A percentile compares a stretch with the other conserved stretches of the same genome.
These are phyloP conservation scores for Myxocyprinus asiaticus DNA, from an alignment of 2,113 vertebrate genomes.

Conservation along the genomic window DNA sequence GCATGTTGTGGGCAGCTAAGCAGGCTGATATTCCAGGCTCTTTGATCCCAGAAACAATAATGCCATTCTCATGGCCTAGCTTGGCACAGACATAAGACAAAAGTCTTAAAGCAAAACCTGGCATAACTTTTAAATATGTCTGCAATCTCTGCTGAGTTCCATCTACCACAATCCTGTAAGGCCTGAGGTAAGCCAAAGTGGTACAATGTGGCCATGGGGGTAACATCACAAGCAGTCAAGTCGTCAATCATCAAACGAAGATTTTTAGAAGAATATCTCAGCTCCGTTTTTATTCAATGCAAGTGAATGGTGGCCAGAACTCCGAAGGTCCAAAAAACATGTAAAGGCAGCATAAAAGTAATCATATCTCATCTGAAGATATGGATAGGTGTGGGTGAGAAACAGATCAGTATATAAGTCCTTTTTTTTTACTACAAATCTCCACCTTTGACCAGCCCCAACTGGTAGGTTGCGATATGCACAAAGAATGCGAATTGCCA, in stretches of 20 bases:
- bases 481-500: no score
- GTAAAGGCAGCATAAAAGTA: no score
- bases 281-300: no score
- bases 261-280: no score
- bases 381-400: no score
- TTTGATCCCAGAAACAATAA: slow-evolving; percentile 70
- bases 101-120: slow-evolving; percentile 79
- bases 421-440: no score
- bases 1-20: slow-evolving; percentile 74
- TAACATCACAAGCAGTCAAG: slow-evolving; percentile 70
- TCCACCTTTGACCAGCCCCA: no score
- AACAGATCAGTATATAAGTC: no score
- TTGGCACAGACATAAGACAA: slow-evolving; percentile 73
- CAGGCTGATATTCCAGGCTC: slow-evolving; percentile 72
- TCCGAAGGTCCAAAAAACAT: no score
- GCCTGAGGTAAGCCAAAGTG: slow-evolving; percentile 80
- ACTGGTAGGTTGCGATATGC: no score
- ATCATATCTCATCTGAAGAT: no score
- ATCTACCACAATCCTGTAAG: slow-evolving; percentile 77
- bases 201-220: slow-evolving; percentile 77
- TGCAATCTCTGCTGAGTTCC: slow-evolving; percentile 66
- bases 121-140: slow-evolving; percentile 75
- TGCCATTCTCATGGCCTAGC: slow-evolving; percentile 66
- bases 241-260: slow-evolving; percentile 78
- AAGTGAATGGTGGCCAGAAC: no score